A percentile compares a stretch with the other conserved stretches of the same genome.
Conservation (phyloP, 2,113 vertebrate species). For the Indicator indicator region DNA sequence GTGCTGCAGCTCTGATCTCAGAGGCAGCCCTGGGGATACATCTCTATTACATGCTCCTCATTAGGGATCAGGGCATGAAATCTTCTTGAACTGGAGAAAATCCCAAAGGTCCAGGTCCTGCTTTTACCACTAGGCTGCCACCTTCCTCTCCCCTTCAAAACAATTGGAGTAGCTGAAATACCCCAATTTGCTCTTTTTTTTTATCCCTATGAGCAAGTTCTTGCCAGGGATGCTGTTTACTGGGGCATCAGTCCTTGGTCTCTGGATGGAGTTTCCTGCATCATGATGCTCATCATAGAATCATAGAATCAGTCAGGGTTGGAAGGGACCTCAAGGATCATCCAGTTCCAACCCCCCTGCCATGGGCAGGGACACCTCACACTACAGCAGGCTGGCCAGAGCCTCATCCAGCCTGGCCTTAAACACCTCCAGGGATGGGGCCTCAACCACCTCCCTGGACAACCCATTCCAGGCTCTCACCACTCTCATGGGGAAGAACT, state of each 20-base stretch:
- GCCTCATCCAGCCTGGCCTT: too few species aligned
- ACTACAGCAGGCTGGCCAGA: too few species aligned
- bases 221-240: neutral
- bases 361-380: too few species aligned
- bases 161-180: accelerated
- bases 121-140: neutral
- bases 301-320: too few species aligned
- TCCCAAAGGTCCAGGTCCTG: neutral
- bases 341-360: too few species aligned
- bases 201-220: neutral
- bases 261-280: neutral
- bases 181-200: neutral
- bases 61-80: neutral
- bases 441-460: too few species aligned
- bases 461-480: too few species aligned
- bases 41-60: neutral
- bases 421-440: too few species aligned
- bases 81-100: neutral
- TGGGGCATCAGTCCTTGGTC: neutral
- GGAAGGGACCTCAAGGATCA: too few species aligned
- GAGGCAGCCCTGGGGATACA: neutral
- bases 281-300: neutral
- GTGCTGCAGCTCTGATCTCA: neutral
- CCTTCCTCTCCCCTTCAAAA: neutral
- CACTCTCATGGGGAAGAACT: too few species aligned